Base-by-base conservation (phyloP, 1,140 invertebrate genomes). In the Sarcophaga bullata region DNA sequence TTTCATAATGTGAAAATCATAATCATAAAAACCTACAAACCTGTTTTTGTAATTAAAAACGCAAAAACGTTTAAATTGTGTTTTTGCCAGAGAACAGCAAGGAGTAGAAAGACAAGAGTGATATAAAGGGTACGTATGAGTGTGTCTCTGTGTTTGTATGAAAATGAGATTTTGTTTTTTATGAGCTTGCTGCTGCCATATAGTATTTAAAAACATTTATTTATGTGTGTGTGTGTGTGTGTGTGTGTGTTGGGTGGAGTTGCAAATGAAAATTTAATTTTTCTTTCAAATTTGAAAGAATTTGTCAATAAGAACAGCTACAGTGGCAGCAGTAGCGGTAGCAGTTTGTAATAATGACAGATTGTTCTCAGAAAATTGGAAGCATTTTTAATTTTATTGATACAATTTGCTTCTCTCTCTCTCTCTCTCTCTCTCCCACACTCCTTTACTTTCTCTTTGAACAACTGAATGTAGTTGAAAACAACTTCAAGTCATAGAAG, bases 1-100 rank as follows among this genome's bases (percentile, higher is more conserved):
- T 68, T 68, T 68, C 62, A 68, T 68, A 68, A 68, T 68, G 17
- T 68, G 62, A 68, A 68, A 68, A 68, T 68, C 62, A 68, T 68
- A 68, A 68, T 68, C 62, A 68, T 68, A 68, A 68, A 68, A 68
- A 68, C 62, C 62, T 68, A 68, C 17, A 68, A 68, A 68, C 17
- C 62, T 68, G 62, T 68, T 68, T 68, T 68, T 68, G 62, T 68
- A 68, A 68, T 68, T 68, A 68, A 68, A 37, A 37, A 37, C 25
- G 25, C 25, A 37, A 37, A n/a, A n/a, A 37, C 25, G 25, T 37
- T 37, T 37, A 37, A 37, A 37, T 37, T 37, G 25, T 37, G 25
- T 37, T 37, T 37, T 37, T 37, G 25, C 25, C 25, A 37, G 4
- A 37, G 25, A 37, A 37, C 25, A 2, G 25, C 25, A 19, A 19